Evolutionary conservation across 1,140 invertebrate species (phyloP), one percentile per base, ranked within the genome.

Genomic region (Brachionus calyciflorus): DNA sequence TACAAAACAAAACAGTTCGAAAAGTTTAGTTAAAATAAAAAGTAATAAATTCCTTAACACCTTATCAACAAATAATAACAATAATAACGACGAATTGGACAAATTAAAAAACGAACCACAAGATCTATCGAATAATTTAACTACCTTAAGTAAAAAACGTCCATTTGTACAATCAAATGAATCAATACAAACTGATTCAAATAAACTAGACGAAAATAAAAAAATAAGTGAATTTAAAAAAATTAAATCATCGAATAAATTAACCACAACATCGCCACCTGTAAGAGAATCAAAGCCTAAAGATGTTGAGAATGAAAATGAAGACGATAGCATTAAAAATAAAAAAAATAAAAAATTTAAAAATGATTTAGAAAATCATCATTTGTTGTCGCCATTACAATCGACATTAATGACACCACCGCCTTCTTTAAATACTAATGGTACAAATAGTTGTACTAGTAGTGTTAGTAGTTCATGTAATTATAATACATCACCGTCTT

Each of bases 151-250:
- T 28, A 65, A 65, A 65, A 65, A 65, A 65, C 33, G 60, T 24
- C 60, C 60, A 0, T 65, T 65, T 65, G 60, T 65, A 28, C 60
- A 65, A 46, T 65, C 60, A 14, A 65, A 65, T 41, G 60, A 65
- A 41, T 44, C 60, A 37, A 24, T 44, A 30, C 40, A 65, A 21
- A 65, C 37, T 5, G 33, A 41, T 46, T 7, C 5, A 24, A 24
- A 17, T n/a, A 65, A 65, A 65, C 41, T 65, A 14, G 60, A 65
- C 37, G 60, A 65, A 26, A 65, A 65, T 26, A 65, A 65, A 26
- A 65, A 65, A 65, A 41, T 21, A 41, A 26, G 41, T n/a, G 37
- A 65, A 28, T 65, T 65, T 14, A 65, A 65, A 46, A 41, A 44
- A 65, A 44, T 44, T 5, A 65, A 65, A 26, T 65, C 60, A 2